These are phyloP conservation scores for Cebus imitator DNA, from an alignment of 2,113 vertebrate species.

Conservation along the genomic window DNA sequence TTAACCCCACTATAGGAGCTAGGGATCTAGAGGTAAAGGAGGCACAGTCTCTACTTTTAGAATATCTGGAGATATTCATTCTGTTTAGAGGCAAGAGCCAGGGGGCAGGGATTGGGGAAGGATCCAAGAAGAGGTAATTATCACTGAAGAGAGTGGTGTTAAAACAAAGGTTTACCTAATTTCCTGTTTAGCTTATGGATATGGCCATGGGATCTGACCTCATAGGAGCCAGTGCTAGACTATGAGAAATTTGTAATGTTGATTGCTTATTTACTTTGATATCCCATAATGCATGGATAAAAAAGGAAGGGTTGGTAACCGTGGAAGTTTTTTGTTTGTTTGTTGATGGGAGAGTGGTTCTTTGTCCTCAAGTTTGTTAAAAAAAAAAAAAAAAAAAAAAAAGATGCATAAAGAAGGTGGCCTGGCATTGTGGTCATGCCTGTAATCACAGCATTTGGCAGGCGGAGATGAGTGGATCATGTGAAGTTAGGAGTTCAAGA, in stretches of 20 bases:
- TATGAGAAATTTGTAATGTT: background rate
- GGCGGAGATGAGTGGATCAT: too few species aligned
- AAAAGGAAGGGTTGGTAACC: background rate
- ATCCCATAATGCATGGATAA: background rate
- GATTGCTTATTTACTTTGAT: background rate
- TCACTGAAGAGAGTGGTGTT: background rate
- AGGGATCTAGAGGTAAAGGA: background rate
- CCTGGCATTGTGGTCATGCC: too few species aligned
- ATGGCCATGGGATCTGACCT: background rate
- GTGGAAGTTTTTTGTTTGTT: background rate
- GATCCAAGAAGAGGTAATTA: background rate
- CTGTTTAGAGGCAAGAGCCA: background rate
- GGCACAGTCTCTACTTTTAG: background rate
- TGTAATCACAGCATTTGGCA: too few species aligned
- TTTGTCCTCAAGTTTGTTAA: background rate
- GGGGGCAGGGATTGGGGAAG: background rate
- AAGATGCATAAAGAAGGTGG: too few species aligned
- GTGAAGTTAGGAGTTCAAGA: too few species aligned
- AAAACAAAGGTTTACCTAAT: background rate
- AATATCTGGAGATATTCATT: background rate
- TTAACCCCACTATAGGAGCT: background rate
- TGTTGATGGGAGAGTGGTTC: accelerated
- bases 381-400: slow-evolving; percentile 11
- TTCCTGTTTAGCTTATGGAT: background rate
- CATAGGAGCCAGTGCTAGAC: background rate